Conservation (phyloP, 1,140 invertebrate genomes). For the Chlorops oryzae region DNA sequence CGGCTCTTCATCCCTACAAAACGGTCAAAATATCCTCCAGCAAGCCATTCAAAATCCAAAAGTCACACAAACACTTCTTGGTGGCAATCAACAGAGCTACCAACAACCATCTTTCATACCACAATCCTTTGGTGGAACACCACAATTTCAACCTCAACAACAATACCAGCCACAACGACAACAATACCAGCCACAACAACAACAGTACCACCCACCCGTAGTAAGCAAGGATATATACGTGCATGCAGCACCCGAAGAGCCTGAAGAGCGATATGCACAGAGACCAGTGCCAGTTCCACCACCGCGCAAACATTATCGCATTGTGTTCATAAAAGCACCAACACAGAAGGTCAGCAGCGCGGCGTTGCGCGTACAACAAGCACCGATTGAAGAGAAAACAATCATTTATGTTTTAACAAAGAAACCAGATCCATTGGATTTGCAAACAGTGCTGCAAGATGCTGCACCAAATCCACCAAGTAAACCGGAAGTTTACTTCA, state of each 20-base stretch:
- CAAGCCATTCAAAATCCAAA: conserved; percentile 26
- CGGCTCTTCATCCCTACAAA: conserved; percentile 17
- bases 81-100: background rate
- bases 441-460: conserved; percentile 53
- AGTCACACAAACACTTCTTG: conserved; percentile 21
- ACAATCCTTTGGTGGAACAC: background rate
- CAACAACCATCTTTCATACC: conserved; percentile 3
- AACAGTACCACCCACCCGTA: conserved; percentile 12
- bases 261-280: conserved; percentile 22
- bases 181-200: conserved; percentile 11
- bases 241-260: conserved; percentile 39
- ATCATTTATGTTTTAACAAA: conserved; percentile 79
- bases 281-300: conserved; percentile 35
- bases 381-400: conserved; percentile 73
- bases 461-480: conserved; percentile 55
- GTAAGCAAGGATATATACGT: conserved; percentile 46
- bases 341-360: conserved; percentile 59
- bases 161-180: conserved; percentile 15
- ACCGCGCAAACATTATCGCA: conserved; percentile 76
- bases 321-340: conserved; percentile 81
- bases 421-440: conserved; percentile 62
- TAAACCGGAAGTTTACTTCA: conserved; percentile 71
- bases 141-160: conserved; percentile 12
- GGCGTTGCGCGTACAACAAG: conserved; percentile 55
- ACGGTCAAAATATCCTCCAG: conserved; percentile 27